These are phyloP conservation scores for Spea multiplicata DNA, from an alignment of 2,113 vertebrate genomes.

Conservation along the genomic window DNA sequence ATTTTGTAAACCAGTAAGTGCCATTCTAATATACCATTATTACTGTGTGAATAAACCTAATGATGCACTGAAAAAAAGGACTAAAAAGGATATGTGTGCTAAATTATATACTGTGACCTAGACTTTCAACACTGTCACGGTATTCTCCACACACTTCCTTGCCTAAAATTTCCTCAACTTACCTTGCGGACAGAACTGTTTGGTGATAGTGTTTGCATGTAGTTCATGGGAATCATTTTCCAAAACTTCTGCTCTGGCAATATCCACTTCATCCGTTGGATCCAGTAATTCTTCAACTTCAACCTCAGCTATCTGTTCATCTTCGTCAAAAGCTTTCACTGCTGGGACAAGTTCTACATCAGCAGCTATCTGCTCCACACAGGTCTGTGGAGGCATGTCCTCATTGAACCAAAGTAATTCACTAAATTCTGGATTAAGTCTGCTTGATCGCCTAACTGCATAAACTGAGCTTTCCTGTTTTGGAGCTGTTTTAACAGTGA, in stretches of 20 bases:
- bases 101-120: no score
- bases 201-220: neutral
- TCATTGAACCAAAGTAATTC: conserved; percentile 64
- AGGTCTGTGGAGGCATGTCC: neutral
- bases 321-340: conserved; percentile 48
- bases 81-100: no score
- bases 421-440: conserved; percentile 77
- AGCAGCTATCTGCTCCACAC: neutral
- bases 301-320: conserved; percentile 57
- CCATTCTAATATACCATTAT: no score
- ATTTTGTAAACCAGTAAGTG: no score
- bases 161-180: neutral
- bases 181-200: conserved; percentile 13
- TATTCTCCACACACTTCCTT: no score
- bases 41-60: no score
- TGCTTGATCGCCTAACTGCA: conserved; percentile 84
- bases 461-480: conserved; percentile 64
- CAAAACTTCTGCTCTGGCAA: neutral
- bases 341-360: conserved; percentile 25
- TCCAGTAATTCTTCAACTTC: conserved; percentile 53
- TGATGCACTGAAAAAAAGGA: no score
- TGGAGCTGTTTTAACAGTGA: conserved; percentile 50
- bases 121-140: no score
- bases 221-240: conserved; percentile 15
- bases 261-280: neutral